Evolutionary conservation across 2,797 vertebrate species (phyloP), one percentile per base, ranked within the genome.

Genomic region (Melanitta fusca): DNA sequence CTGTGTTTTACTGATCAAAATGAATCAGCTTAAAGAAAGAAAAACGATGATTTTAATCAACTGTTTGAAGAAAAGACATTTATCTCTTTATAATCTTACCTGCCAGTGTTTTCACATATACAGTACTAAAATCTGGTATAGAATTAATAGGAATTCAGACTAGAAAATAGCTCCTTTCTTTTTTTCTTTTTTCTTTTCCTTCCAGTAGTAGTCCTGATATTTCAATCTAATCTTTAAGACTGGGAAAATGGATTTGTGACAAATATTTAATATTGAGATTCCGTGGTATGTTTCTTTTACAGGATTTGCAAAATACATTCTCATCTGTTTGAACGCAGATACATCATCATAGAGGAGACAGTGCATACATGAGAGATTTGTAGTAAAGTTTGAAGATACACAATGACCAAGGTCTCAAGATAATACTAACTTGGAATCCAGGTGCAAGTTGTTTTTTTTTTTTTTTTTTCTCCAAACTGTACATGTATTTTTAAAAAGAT

Each of bases 401-500:
- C 62, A 87, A 58, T 62, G 51, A 77, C 15, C 22, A 80, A 86
- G 1, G 4, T 72, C 36, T 94, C 64, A 57, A 49, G 19, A 75
- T 32, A 93, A 88, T 58, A 88, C 64, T 82, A 81, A 45, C 36
- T 56, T 53, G 45, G 66, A 94, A 90, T 19, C 8, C 61, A 91
- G 41, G 39, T 85, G 54, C 61, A 94, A 89, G 69, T 80, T 93
- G 93, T 88, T 93, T 54, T 32, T 43, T 32, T 32, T 65, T 41
- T 41, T 93, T 94, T 89, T 95, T 30, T 43, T 11, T 10, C 28
- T 10, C 28, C 58, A 91, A 96, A 96, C 90, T 96, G 92, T 93
- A 93, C 88, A 95, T 49, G 36, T 93, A 91, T 75, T 73, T 91
- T 96, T 83, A 93, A 94, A 94, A 96, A 95, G 85, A 94, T 71